Percentiles rank a stretch among this genome's conserved stretches.
Conservation (phyloP, 2,888 invertebrate species). For the Troides oblongomaculatus region DNA sequence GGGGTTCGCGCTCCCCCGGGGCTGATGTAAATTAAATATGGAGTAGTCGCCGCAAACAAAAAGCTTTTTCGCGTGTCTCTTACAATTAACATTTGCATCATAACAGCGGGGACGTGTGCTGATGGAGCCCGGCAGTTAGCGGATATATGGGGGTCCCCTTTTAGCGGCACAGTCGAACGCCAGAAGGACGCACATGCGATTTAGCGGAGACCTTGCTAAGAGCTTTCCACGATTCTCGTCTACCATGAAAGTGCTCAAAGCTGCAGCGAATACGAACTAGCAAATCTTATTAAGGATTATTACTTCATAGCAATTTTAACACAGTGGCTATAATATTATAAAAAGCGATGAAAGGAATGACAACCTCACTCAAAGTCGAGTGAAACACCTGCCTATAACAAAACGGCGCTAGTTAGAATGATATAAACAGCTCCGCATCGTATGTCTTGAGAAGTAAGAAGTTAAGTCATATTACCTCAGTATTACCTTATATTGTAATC, state of each 20-base stretch:
- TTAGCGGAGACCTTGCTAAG: conserved; percentile 2
- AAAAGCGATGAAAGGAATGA: no score
- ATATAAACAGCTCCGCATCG: no score
- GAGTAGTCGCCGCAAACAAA: conserved; percentile 30
- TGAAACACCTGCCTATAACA: no score
- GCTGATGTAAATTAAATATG: conserved; percentile 25
- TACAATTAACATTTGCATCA: conserved; percentile 46
- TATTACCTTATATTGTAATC: no score
- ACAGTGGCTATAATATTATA: no score
- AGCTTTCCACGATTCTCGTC: conserved; percentile 1
- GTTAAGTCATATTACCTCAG: no score
- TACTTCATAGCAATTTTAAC: no score
- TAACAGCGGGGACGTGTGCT: conserved; percentile 39
- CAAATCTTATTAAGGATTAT: no score
- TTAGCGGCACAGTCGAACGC: conserved; percentile 32
- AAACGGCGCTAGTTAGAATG: no score
- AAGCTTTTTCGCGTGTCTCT: conserved; percentile 34
- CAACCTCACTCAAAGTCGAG: no score
- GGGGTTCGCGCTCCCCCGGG: conserved; percentile 13
- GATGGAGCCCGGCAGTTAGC: conserved; percentile 42
- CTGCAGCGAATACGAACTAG: neutral
- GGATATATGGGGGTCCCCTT: conserved; percentile 42
- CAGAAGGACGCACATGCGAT: conserved; percentile 31
- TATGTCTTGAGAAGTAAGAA: no score
- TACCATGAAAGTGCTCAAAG: neutral